phyloP scores from a whole-genome alignment of 2,113 vertebrate genomes.

The Piaya cayana region DNA sequence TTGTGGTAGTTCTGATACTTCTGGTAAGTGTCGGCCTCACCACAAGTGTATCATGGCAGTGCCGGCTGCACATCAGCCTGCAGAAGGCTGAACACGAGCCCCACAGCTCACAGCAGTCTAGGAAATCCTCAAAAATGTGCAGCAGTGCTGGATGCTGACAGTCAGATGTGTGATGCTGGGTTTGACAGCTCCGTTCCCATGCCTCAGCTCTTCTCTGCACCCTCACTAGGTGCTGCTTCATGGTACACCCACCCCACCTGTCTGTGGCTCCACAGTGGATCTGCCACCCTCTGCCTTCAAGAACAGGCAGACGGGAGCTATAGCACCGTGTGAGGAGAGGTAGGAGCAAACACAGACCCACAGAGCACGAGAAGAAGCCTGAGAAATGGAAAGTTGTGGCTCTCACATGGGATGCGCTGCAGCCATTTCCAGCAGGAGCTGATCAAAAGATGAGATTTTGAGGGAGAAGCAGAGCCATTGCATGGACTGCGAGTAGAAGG shows the following conservation, averaged over 20 bases:
- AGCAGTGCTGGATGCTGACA: background rate
- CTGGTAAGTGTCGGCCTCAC: background rate
- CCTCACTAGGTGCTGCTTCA: background rate
- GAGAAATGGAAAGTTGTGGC: background rate
- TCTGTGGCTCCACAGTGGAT: background rate
- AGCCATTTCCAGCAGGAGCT: background rate
- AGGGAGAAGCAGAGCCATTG: background rate
- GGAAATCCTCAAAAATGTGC: background rate
- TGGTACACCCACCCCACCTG: background rate
- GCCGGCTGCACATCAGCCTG: background rate
- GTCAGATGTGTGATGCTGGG: background rate
- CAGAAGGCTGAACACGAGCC: background rate
- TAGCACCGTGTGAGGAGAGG: rapidly evolving
- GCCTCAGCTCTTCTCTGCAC: background rate
- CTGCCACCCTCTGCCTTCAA: background rate
- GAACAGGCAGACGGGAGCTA: background rate
- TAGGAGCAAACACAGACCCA: background rate
- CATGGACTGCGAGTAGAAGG: background rate
- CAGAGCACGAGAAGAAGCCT: background rate
- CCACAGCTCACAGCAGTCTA: background rate
- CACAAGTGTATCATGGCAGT: background rate
- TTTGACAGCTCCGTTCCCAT: background rate
- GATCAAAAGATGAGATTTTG: background rate
- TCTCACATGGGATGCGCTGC: background rate
- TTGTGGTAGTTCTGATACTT: background rate